A percentile compares a stretch with the other conserved stretches of the same genome.
Evolutionary conservation across 2,888 invertebrate species (phyloP).

Genomic region (Clistopyga incitator): DNA sequence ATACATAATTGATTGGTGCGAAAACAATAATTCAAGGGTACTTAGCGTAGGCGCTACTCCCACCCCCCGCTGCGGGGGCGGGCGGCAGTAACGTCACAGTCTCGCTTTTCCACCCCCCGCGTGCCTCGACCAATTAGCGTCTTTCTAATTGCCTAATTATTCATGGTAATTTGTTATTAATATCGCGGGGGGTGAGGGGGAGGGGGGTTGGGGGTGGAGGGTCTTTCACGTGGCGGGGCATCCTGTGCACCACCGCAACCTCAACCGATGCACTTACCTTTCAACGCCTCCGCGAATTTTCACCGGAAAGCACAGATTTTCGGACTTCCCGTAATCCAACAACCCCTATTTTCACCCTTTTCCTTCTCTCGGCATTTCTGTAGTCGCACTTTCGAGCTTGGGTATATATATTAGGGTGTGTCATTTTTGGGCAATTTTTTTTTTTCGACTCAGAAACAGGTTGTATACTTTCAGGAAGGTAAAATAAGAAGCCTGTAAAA

Average conservation of each 20-base stretch:
- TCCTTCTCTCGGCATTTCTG: background rate
- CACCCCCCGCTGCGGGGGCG: background rate
- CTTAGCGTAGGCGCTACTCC: slow-evolving; percentile 61
- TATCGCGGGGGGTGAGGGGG: slow-evolving; percentile 58
- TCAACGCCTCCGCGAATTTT: background rate
- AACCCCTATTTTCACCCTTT: no score
- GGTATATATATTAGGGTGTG: no score
- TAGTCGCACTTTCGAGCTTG: background rate
- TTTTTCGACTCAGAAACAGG: no score
- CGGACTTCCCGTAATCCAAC: background rate
- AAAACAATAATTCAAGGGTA: slow-evolving; percentile 72
- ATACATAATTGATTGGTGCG: slow-evolving; percentile 66
- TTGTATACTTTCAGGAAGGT: no score
- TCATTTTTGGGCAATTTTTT: no score
- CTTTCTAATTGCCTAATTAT: slow-evolving; percentile 74
- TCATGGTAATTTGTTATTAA: slow-evolving; percentile 74
- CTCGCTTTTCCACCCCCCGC: slow-evolving; percentile 22
- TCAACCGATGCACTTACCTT: background rate
- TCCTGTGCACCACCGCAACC: slow-evolving; percentile 37
- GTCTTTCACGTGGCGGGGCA: slow-evolving; percentile 7
- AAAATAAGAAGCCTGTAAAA: no score
- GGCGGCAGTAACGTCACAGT: no score
- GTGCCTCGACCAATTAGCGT: slow-evolving; percentile 70
- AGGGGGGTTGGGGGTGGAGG: no score
- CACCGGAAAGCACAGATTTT: background rate